A percentile compares a stretch with the other conserved stretches of the same genome.
These are phyloP conservation scores for Trachythela sp. DNA, from an alignment of 64 coral and sea anemone species.

Conservation along the genomic window DNA sequence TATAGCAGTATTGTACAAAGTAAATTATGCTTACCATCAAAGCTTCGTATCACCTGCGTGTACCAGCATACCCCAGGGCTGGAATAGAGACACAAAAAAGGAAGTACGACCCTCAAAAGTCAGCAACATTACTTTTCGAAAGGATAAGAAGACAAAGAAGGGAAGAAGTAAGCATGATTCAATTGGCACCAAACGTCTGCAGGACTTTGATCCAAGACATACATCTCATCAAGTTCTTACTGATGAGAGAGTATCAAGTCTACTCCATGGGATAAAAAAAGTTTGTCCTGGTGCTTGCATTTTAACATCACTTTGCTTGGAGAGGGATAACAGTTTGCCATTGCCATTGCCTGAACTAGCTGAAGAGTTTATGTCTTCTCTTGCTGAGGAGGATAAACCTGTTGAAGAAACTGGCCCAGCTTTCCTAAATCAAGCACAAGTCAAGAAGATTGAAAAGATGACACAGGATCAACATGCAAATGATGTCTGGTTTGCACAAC, in stretches of 20 bases:
- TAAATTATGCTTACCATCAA: conserved; percentile 59
- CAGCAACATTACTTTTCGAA: conserved; percentile 43
- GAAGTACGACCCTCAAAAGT: conserved; percentile 30
- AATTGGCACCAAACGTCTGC: neutral
- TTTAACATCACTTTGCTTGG: too few relatives aligned
- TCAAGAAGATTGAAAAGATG: conserved; percentile 11
- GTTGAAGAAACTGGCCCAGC: conserved; percentile 41
- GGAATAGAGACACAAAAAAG: conserved; percentile 33
- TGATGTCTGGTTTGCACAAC: neutral
- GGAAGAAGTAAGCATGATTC: too few relatives aligned
- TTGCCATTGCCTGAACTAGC: too few relatives aligned
- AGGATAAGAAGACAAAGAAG: conserved; percentile 42
- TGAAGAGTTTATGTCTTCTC: too few relatives aligned
- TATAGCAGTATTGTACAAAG: conserved; percentile 60
- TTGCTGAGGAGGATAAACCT: too few relatives aligned
- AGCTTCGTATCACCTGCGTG: conserved; percentile 48
- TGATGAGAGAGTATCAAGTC: too few relatives aligned
- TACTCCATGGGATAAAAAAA: too few relatives aligned
- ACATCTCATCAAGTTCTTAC: too few relatives aligned
- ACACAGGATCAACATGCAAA: neutral
- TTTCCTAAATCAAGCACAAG: conserved; percentile 25
- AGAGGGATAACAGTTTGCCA: too few relatives aligned
- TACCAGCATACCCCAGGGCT: conserved; percentile 49
- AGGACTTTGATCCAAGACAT: conserved; percentile 20
- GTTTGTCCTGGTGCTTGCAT: too few relatives aligned